Evolutionary conservation across 2,888 invertebrate species (phyloP).

Genomic region (Megaustenia siamemsis): DNA sequence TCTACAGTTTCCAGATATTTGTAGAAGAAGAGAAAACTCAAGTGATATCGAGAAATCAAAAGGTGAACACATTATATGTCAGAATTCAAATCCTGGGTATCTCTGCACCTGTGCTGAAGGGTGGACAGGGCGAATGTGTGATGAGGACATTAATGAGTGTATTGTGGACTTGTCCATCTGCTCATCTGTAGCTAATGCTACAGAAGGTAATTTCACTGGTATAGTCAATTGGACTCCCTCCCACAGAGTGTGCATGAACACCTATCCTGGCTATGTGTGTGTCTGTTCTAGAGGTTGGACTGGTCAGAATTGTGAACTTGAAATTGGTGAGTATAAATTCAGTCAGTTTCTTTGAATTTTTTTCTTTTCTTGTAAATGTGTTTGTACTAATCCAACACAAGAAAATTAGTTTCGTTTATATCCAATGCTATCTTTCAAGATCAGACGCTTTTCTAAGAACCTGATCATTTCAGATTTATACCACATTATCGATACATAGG

Average conservation of each 20-base stretch:
- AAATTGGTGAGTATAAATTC: background rate
- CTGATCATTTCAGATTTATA: too few relatives aligned
- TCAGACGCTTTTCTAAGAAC: too few relatives aligned
- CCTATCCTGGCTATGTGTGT: background rate
- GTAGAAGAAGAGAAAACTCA: conserved; percentile 7
- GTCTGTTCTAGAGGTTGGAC: conserved; percentile 5
- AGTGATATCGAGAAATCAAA: background rate
- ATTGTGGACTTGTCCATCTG: background rate
- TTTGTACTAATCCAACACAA: too few relatives aligned
- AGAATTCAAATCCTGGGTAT: conserved; percentile 9
- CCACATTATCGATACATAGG: too few relatives aligned
- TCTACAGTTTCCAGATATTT: background rate
- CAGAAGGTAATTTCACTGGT: background rate
- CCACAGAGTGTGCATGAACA: background rate
- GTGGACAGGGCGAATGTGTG: background rate
- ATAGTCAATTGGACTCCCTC: background rate
- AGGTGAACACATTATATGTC: background rate
- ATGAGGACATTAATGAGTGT: conserved; percentile 25
- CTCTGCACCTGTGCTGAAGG: conserved; percentile 1
- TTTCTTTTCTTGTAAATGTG: too few relatives aligned
- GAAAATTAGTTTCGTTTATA: too few relatives aligned
- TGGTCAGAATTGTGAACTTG: conserved; percentile 10
- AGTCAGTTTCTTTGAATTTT: too few relatives aligned
- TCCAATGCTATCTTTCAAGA: too few relatives aligned
- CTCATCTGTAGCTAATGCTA: too few relatives aligned